phyloP scores from a whole-genome alignment of 2,797 vertebrate species.

The Nyctibius grandis region DNA sequence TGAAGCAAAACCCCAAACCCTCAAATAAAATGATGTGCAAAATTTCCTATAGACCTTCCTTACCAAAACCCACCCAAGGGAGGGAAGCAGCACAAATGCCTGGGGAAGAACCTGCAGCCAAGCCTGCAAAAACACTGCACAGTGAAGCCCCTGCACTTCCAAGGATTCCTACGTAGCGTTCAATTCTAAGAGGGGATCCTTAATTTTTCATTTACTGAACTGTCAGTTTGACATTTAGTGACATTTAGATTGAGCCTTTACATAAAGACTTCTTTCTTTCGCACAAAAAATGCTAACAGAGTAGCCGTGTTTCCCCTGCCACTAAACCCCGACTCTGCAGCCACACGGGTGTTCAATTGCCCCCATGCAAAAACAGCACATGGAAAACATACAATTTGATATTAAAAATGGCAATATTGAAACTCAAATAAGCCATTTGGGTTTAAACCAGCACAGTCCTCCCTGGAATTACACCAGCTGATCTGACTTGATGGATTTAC shows the following conservation, averaged over 20 bases:
- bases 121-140: neutral
- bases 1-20: neutral
- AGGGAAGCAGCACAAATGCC: neutral
- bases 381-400: accelerated
- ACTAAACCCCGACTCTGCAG: accelerated
- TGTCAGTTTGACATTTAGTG: neutral
- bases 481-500: neutral
- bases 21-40: neutral
- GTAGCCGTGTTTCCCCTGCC: neutral
- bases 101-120: neutral
- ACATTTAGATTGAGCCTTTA: neutral
- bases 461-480: neutral
- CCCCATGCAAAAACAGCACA: neutral
- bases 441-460: neutral
- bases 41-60: neutral
- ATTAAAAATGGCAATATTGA: neutral
- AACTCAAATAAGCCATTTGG: neutral
- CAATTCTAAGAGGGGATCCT: neutral
- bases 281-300: neutral
- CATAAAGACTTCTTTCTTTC: neutral
- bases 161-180: neutral
- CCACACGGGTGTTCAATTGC: accelerated
- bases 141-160: neutral
- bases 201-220: neutral
- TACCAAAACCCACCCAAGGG: neutral